Conservation (phyloP, 1,140 invertebrate species). For the Eurosta solidaginis region DNA sequence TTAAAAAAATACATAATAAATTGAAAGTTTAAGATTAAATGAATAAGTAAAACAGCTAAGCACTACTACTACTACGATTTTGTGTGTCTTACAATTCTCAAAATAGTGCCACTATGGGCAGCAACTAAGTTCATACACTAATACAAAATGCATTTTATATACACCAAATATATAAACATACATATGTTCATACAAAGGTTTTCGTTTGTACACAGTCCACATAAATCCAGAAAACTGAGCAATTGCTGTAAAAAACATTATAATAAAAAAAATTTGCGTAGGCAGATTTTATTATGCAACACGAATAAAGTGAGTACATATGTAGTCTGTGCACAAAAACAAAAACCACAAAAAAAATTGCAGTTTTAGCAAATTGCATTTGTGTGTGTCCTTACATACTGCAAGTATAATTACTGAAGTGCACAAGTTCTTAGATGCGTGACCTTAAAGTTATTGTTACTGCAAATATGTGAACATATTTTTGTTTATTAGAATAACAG, state of each 20-base stretch:
- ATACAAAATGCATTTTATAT: background rate
- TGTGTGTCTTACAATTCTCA: too few species aligned
- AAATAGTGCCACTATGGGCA: too few species aligned
- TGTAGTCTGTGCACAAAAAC: background rate
- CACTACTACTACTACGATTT: too few species aligned
- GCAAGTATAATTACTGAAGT: background rate
- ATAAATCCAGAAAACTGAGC: background rate
- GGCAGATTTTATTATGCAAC: background rate
- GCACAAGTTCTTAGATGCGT: background rate
- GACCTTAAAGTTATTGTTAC: background rate
- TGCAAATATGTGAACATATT: background rate
- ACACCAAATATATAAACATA: background rate
- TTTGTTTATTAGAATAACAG: too few species aligned
- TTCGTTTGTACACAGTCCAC: background rate
- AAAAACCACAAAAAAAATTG: background rate
- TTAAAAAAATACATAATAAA: too few species aligned
- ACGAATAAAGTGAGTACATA: conserved; percentile 14
- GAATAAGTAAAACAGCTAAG: too few species aligned
- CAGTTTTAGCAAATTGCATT: background rate
- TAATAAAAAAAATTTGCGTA: conserved; percentile 9
- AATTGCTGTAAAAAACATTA: conserved; percentile 14
- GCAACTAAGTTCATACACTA: background rate
- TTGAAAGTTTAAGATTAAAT: too few species aligned
- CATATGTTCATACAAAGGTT: background rate
- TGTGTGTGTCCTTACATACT: background rate